Base-by-base conservation (phyloP, 1,140 invertebrate species). In the Neuroterus valhalla region DNA sequence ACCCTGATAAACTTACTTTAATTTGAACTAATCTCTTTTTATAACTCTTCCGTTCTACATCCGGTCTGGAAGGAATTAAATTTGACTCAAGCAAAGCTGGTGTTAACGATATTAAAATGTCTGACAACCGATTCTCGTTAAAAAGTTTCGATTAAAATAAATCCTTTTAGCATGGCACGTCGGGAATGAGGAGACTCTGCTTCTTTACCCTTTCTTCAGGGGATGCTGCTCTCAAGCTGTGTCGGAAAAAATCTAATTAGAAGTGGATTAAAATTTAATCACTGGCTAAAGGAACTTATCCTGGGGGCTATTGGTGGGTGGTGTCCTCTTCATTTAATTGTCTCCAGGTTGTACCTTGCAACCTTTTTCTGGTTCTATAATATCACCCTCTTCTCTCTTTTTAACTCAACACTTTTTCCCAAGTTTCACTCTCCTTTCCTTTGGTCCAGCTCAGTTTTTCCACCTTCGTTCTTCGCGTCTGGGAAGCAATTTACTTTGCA, bases 201-300 rank as follows among this genome's bases (percentile, higher is more conserved):
- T 70, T 73, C 44, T 62, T 70, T 77, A 26, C 66, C 45, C 66
- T 45, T 23, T 66, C 70, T 72, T 72, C 43, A 26, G 15, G 62
- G 44, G 48, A 68, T 55, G 42, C 50, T 73, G 43, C 73, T 81
- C 75, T 82, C 77, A 75, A 76, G 76, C 75, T 72, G 74, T 62
- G 79, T 71, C 67, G 78, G 72, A 81, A 81, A 85, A 86, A 87
- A 84, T 87, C 81, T 86, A 87, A 87, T 87, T 87, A 86, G 83
- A 85, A 87, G 81, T 84, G 82, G 81, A 87, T 87, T 86, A 87
- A 87, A 87, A 86, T 87, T 87, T 85, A 87, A 87, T 86, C 83
- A 84, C 81, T 80, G 76, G 77, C 84, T 82, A 84, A 85, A 82
- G 78, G 80, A 86, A 85, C 74, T 84, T 85, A 84, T 86, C 81